Conservation (phyloP, 2,888 invertebrate genomes). For the Shargacucullia verbasci region DNA sequence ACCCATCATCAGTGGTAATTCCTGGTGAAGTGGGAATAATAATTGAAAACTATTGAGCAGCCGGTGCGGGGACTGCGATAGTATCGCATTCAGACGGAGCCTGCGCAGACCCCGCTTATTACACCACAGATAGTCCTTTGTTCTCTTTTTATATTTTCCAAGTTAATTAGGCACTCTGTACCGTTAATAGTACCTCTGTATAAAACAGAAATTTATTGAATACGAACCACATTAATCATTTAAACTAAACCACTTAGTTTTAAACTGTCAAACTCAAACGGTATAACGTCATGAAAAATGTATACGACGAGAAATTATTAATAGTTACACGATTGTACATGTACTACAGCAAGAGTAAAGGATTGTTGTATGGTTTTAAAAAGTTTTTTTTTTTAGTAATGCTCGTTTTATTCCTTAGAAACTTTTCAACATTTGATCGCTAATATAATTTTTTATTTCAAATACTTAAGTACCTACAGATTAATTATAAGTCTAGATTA, state of each 20-base stretch:
- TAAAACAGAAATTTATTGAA: slow-evolving; percentile 24
- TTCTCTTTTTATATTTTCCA: slow-evolving; percentile 34
- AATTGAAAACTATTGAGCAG: slow-evolving; percentile 47
- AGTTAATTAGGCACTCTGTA: slow-evolving; percentile 36
- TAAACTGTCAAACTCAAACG: slow-evolving; percentile 29
- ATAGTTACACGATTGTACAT: too few relatives aligned
- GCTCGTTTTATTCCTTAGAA: too few relatives aligned
- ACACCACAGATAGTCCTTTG: slow-evolving; percentile 36
- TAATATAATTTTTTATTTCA: too few relatives aligned
- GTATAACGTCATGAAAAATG: slow-evolving; percentile 19
- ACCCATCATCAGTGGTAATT: slow-evolving; percentile 18
- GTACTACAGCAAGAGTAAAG: too few relatives aligned
- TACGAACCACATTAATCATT: slow-evolving; percentile 20
- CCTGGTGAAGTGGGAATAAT: slow-evolving; percentile 43
- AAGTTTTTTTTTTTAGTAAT: too few relatives aligned
- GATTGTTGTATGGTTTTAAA: too few relatives aligned
- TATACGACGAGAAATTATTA: too few relatives aligned
- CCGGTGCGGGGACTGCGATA: slow-evolving; percentile 54
- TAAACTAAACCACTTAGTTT: slow-evolving; percentile 28
- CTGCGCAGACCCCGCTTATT: slow-evolving; percentile 36
- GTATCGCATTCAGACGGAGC: slow-evolving; percentile 49
- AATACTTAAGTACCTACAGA: too few relatives aligned
- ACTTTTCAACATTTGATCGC: too few relatives aligned
- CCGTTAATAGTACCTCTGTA: slow-evolving; percentile 28
- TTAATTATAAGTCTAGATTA: too few relatives aligned